These are phyloP conservation scores for Ptychochromis oligacanthus DNA, from an alignment of 2,113 vertebrate genomes.

Conservation along the genomic window DNA sequence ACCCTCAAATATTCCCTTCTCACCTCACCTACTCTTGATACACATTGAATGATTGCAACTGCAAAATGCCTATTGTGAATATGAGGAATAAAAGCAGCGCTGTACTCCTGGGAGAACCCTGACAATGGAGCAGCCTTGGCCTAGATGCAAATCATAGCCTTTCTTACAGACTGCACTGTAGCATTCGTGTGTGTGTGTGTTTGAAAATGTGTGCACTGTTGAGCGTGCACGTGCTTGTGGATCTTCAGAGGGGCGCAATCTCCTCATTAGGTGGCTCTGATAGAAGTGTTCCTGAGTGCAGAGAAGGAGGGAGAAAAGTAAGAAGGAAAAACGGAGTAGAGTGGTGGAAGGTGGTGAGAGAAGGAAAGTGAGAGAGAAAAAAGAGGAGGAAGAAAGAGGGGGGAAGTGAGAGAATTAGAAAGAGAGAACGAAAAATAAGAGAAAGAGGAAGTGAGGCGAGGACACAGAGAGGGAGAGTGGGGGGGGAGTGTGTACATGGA, in stretches of 20 bases:
- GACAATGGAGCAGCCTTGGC: slow-evolving; percentile 78
- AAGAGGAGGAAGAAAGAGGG: background rate
- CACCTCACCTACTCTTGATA: slow-evolving; percentile 35
- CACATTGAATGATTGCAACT: slow-evolving; percentile 46
- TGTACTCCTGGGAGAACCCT: slow-evolving; percentile 59
- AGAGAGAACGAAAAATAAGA: background rate
- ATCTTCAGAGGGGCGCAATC: slow-evolving; percentile 40
- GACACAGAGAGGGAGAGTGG: slow-evolving; percentile 21
- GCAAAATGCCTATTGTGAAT: slow-evolving; percentile 61
- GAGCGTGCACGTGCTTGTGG: slow-evolving; percentile 12
- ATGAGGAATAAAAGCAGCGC: slow-evolving; percentile 65
- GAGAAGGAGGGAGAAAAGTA: background rate
- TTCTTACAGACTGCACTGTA: slow-evolving; percentile 39
- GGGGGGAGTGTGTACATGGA: slow-evolving; percentile 4
- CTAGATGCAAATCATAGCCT: slow-evolving; percentile 75
- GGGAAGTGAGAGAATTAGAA: background rate
- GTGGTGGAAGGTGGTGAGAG: slow-evolving; percentile 13
- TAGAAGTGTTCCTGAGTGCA: slow-evolving; percentile 49
- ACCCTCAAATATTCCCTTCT: slow-evolving; percentile 53
- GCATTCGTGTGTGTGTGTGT: background rate
- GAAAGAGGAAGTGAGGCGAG: slow-evolving; percentile 22
- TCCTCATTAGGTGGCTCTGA: slow-evolving; percentile 66
- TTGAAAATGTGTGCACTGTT: background rate
- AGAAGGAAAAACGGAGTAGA: slow-evolving; percentile 7
- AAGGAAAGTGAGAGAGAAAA: background rate